phyloP scores from a whole-genome alignment of 35 echinoderm and acorn worm genomes.

The Apostichopus parvimensis region DNA sequence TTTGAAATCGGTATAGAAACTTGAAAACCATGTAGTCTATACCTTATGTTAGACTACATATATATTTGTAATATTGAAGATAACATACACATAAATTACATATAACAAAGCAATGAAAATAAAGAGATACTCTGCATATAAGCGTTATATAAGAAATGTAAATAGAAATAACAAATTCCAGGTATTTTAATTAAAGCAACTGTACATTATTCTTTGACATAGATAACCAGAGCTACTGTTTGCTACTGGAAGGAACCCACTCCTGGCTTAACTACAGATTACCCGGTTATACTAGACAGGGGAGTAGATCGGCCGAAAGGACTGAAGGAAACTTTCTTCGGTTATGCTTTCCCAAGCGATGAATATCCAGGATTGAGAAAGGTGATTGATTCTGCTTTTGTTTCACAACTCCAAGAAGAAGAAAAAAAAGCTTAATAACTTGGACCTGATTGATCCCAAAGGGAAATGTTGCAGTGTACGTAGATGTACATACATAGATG shows the following conservation, averaged over 20 bases:
- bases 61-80: too few relatives aligned
- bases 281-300: constrained; percentile 2
- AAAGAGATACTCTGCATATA: too few relatives aligned
- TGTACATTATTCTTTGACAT: not conserved
- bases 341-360: constrained; percentile 29
- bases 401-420: not conserved
- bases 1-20: too few relatives aligned
- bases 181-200: not conserved
- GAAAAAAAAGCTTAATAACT: not conserved
- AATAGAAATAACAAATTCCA: too few relatives aligned
- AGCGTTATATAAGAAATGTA: too few relatives aligned
- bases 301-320: not conserved
- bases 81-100: too few relatives aligned
- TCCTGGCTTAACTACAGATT: not conserved
- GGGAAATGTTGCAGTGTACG: not conserved
- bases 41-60: too few relatives aligned
- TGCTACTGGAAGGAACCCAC: constrained; percentile 40
- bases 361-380: constrained; percentile 48
- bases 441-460: not conserved
- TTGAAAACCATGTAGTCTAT: too few relatives aligned
- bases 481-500: not conserved
- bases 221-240: constrained; percentile 28
- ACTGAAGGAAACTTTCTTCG: not conserved
- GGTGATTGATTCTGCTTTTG: not conserved
- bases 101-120: too few relatives aligned